A percentile compares a stretch with the other conserved stretches of the same genome.
phyloP scores from a whole-genome alignment of 2,888 invertebrate genomes.

The Ephialtes manifestator region DNA sequence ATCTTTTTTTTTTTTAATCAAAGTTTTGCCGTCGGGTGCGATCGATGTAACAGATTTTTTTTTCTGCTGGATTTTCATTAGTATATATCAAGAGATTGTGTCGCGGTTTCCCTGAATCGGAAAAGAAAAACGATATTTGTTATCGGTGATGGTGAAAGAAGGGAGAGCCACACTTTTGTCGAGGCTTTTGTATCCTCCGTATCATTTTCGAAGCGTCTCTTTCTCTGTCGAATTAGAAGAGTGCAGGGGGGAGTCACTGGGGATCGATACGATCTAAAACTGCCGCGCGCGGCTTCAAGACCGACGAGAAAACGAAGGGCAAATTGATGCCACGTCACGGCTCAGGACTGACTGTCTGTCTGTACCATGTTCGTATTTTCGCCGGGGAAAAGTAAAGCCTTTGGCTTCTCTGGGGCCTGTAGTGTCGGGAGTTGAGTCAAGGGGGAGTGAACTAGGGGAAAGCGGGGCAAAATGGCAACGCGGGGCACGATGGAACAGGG shows the following conservation, averaged over 20 bases:
- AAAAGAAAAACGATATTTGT: slow-evolving; percentile 29
- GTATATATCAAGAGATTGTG: slow-evolving; percentile 2
- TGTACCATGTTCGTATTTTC: slow-evolving; percentile 27
- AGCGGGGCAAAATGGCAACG: too few relatives aligned
- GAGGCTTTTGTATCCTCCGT: slow-evolving; percentile 8
- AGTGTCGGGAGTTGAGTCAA: background rate
- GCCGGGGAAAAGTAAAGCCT: slow-evolving; percentile 20
- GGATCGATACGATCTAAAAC: slow-evolving; percentile 36
- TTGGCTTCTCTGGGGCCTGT: slow-evolving; percentile 32
- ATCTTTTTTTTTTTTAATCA: slow-evolving; percentile 5
- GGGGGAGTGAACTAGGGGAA: background rate
- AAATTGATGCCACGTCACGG: slow-evolving; percentile 39
- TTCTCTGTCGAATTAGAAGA: slow-evolving; percentile 28
- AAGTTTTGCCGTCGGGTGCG: background rate
- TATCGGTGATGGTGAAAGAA: background rate
- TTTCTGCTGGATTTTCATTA: slow-evolving; percentile 22
- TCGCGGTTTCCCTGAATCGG: background rate
- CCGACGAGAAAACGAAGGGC: slow-evolving; percentile 29
- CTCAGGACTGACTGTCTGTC: slow-evolving; percentile 18
- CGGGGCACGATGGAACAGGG: too few relatives aligned
- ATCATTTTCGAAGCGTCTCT: slow-evolving; percentile 10
- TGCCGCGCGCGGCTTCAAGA: slow-evolving; percentile 6
- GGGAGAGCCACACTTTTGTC: background rate
- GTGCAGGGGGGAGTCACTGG: slow-evolving; percentile 16
- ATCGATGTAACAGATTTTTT: slow-evolving; percentile 24